Percentiles rank a stretch among this genome's conserved stretches.
phyloP scores from a whole-genome alignment of 2,797 vertebrate genomes.

The Pogoniulus pusillus region DNA sequence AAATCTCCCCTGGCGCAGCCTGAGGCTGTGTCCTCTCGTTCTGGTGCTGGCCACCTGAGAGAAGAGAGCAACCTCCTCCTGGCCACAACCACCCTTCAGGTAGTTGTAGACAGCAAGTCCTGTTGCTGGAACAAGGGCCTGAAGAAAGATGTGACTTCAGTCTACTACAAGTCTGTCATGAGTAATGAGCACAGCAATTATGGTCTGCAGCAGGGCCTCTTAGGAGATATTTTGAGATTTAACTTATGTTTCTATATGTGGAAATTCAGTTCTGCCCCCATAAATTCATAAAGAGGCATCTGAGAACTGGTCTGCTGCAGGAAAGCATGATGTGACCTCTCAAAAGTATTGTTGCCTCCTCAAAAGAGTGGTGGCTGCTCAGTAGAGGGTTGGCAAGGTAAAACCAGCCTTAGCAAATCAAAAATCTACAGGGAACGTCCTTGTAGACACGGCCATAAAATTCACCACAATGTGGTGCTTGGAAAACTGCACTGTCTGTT shows the following conservation, averaged over 20 bases:
- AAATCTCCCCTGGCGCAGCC: no score
- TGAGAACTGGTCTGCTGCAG: not conserved
- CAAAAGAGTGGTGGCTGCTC: not conserved
- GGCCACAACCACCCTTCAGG: no score
- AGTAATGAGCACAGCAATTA: not conserved
- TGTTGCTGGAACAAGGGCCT: not conserved
- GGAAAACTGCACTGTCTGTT: slow-evolving; percentile 43
- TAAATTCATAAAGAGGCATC: not conserved
- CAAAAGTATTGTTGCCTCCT: not conserved
- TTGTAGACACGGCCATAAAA: slow-evolving; percentile 52
- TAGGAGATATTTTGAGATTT: not conserved
- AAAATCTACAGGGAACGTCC: slow-evolving; percentile 50
- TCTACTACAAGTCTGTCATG: not conserved
- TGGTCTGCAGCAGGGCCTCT: not conserved
- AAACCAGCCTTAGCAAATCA: slow-evolving; percentile 54
- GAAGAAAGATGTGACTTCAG: not conserved
- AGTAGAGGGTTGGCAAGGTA: slow-evolving; percentile 33
- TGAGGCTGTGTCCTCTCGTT: no score
- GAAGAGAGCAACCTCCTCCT: no score
- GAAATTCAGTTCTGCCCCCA: not conserved
- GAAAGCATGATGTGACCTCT: not conserved
- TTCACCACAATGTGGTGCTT: slow-evolving; percentile 31
- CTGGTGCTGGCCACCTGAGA: no score
- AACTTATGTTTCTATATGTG: not conserved
- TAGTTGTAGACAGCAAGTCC: no score